A percentile compares a stretch with the other conserved stretches of the same genome.
Conservation (phyloP, 1,140 invertebrate genomes). For the Drosophila trapezifrons region DNA sequence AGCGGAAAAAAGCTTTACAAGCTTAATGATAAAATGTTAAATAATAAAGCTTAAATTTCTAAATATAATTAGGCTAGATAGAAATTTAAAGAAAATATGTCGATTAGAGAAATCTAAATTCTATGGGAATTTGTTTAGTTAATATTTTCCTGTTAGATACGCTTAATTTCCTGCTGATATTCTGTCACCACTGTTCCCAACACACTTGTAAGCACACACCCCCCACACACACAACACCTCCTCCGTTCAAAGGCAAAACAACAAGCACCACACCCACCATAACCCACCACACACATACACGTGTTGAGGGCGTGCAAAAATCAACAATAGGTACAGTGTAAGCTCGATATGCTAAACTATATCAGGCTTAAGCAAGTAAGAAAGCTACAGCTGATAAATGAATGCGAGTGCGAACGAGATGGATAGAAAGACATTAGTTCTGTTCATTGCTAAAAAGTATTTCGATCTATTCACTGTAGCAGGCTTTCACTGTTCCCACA, state of each 20-base stretch:
- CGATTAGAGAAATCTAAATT: neutral
- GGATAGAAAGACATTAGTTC: neutral
- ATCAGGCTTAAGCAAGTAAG: neutral
- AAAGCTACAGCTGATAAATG: too few relatives aligned
- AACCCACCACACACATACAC: conserved; percentile 30
- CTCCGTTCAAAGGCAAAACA: conserved; percentile 4
- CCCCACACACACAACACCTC: neutral
- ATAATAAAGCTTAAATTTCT: too few relatives aligned
- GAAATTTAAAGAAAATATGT: too few relatives aligned
- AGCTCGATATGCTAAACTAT: neutral
- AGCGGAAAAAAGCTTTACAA: neutral
- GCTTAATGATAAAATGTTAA: neutral
- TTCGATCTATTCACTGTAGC: neutral
- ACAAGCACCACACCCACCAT: conserved; percentile 8
- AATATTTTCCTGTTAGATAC: neutral
- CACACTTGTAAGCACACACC: conserved; percentile 10
- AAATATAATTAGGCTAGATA: too few relatives aligned
- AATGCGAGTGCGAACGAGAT: too few relatives aligned
- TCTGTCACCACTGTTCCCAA: conserved; percentile 4
- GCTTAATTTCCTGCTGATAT: conserved; percentile 5
- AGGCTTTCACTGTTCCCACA: neutral
- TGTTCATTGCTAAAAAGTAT: neutral
- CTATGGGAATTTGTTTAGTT: neutral
- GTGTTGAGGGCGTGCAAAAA: conserved; percentile 54
- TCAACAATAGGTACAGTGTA: conserved; percentile 27